A percentile compares a stretch with the other conserved stretches of the same genome.
Conservation (phyloP, 1,140 invertebrate species). For the Anadara kagoshimensis region DNA sequence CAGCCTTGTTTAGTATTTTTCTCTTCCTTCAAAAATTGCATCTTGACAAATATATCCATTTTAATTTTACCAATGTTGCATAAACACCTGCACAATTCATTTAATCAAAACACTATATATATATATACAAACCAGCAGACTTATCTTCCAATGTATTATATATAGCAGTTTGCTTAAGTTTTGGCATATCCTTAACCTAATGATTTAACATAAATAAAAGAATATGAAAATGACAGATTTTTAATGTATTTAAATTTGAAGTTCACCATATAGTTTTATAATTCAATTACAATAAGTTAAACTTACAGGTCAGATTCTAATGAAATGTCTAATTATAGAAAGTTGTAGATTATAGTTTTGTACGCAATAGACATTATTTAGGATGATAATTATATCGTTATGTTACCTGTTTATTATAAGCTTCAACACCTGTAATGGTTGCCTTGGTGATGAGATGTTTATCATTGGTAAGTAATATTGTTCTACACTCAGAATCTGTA, state of each 20-base stretch:
- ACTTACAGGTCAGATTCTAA: neutral
- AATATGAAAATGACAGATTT: neutral
- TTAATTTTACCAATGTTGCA: too few species aligned
- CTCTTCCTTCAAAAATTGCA: too few species aligned
- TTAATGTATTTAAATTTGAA: neutral
- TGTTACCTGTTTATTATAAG: constrained; percentile 42
- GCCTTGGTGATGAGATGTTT: constrained; percentile 59
- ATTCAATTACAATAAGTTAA: neutral
- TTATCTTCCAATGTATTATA: too few species aligned
- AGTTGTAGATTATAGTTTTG: neutral
- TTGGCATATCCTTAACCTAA: too few species aligned
- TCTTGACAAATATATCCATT: too few species aligned
- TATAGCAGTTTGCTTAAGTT: too few species aligned
- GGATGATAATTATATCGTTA: neutral
- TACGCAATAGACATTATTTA: neutral
- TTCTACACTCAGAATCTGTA: constrained; percentile 45
- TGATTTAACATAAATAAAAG: too few species aligned
- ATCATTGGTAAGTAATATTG: constrained; percentile 54
- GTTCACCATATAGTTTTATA: neutral
- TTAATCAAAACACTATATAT: too few species aligned
- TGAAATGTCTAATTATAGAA: neutral
- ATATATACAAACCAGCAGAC: too few species aligned
- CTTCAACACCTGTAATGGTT: constrained; percentile 42
- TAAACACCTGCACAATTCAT: too few species aligned
- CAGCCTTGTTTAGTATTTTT: too few species aligned